phyloP scores from a whole-genome alignment of 64 coral and sea anemone genomes.

The Stichodactyla mertensii region DNA sequence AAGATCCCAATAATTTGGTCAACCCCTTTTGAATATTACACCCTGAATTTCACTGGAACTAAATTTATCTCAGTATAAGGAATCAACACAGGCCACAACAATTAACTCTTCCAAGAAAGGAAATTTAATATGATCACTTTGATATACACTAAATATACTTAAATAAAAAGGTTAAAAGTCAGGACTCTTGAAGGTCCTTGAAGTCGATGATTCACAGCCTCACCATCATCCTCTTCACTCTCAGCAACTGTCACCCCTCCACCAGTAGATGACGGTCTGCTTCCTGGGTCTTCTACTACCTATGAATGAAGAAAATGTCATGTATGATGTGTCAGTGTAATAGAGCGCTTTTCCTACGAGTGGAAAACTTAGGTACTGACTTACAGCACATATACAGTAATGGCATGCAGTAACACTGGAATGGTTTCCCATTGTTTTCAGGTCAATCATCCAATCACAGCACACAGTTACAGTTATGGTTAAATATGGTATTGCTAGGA shows the following conservation, averaged over 20 bases:
- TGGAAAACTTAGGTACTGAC: background rate
- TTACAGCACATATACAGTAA: too few species aligned
- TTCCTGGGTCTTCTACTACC: slow-evolving; percentile 10
- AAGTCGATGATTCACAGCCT: background rate
- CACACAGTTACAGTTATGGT: too few species aligned
- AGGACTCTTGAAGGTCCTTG: background rate
- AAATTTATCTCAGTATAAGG: background rate
- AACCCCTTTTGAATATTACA: too few species aligned
- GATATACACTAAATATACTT: background rate
- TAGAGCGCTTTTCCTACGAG: background rate
- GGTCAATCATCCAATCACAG: too few species aligned
- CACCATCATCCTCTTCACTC: slow-evolving; percentile 22
- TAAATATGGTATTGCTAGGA: too few species aligned
- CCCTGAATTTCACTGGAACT: background rate
- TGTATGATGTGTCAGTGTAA: background rate
- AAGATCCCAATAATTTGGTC: too few species aligned
- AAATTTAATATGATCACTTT: background rate
- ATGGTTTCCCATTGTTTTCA: too few species aligned
- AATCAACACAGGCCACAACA: background rate
- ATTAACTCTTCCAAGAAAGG: background rate
- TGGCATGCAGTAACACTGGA: too few species aligned
- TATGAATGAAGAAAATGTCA: background rate
- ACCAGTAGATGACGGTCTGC: background rate
- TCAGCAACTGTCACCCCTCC: background rate
- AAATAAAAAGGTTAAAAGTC: background rate